Conservation (phyloP, 2,888 invertebrate genomes). For the Ophioninae sp. region DNA sequence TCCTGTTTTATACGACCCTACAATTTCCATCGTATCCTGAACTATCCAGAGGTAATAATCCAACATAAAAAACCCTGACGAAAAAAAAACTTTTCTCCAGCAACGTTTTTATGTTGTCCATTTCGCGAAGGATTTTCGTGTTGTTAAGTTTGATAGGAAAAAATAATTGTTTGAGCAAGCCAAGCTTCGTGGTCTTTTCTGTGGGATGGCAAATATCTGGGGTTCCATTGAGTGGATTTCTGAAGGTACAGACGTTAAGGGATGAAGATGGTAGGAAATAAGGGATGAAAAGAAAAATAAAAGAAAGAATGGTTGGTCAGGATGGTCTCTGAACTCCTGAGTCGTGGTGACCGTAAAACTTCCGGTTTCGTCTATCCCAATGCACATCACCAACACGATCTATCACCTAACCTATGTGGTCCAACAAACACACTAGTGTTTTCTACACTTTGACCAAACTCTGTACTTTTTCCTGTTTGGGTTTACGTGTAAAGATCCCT, state of each 20-base stretch:
- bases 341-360: constrained; percentile 54
- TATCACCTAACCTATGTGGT: constrained; percentile 36
- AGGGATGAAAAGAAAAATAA: constrained; percentile 22
- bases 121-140: not conserved
- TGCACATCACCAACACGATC: constrained; percentile 45
- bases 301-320: constrained; percentile 47
- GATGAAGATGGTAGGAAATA: constrained; percentile 42
- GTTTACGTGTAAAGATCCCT: not conserved
- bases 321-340: constrained; percentile 59
- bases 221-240: constrained; percentile 34
- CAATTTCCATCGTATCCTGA: no score
- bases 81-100: not conserved
- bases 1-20: no score
- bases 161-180: constrained; percentile 39
- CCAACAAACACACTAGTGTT: constrained; percentile 17
- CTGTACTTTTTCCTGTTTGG: constrained; percentile 3
- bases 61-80: no score
- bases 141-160: constrained; percentile 1
- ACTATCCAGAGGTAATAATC: no score
- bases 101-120: not conserved
- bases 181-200: constrained; percentile 5
- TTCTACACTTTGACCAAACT: constrained; percentile 14
- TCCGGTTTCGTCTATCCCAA: constrained; percentile 41
- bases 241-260: constrained; percentile 30
- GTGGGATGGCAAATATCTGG: constrained; percentile 25